Conservation (phyloP, 2,797 vertebrate genomes). For the Lindbergichthys nudifrons region DNA sequence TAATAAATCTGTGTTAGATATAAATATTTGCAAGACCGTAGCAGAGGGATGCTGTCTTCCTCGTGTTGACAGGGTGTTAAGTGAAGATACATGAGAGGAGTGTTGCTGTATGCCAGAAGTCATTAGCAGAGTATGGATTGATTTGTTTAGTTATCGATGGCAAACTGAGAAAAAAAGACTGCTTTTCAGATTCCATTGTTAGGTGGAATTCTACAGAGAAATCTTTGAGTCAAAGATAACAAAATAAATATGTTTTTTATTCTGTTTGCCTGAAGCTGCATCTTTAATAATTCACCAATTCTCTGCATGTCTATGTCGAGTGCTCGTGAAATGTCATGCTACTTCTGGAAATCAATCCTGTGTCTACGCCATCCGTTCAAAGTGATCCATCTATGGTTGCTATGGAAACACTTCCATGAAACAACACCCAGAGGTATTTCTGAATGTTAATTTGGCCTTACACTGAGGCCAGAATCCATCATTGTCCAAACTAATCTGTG, state of each 20-base stretch:
- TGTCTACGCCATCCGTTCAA: conserved; percentile 39
- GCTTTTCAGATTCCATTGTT: accelerated
- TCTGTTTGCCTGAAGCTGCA: conserved; percentile 1
- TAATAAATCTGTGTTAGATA: background rate
- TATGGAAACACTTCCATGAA: conserved; percentile 71
- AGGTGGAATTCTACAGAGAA: background rate
- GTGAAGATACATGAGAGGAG: background rate
- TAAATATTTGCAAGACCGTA: background rate
- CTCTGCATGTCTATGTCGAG: conserved; percentile 1
- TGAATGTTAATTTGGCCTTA: conserved; percentile 58
- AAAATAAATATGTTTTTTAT: background rate
- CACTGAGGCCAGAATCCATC: conserved; percentile 42
- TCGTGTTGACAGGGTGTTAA: background rate
- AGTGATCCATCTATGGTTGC: conserved; percentile 68
- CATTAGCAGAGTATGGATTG: conserved; percentile 6
- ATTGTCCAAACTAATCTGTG: conserved; percentile 32
- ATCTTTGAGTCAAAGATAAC: background rate
- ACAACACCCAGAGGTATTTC: conserved; percentile 72
- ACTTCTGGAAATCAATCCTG: conserved; percentile 58
- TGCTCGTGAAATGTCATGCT: conserved; percentile 29
- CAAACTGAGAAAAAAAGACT: background rate
- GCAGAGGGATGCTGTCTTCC: background rate
- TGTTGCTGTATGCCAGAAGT: conserved; percentile 8
- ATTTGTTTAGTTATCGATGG: conserved; percentile 5
- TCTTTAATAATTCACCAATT: conserved; percentile 55